Evolutionary conservation across 92 coral and sea anemone species (phyloP).

Genomic region (Nematostella vectensis): DNA sequence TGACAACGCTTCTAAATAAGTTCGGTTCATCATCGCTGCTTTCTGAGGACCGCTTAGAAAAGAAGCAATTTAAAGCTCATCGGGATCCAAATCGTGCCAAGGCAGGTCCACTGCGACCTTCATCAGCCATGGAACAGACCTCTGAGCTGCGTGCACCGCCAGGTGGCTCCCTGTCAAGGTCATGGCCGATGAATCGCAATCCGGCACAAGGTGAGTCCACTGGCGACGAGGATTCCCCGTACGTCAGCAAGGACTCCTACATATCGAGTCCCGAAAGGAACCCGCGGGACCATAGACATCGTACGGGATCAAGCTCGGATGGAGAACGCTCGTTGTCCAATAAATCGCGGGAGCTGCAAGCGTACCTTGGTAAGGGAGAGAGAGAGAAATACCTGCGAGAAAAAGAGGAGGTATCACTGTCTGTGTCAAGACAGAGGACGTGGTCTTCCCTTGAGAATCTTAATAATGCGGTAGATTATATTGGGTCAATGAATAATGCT

Average conservation of each 20-base stretch:
- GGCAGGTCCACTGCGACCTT: slow-evolving; percentile 53
- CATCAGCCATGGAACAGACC: slow-evolving; percentile 30
- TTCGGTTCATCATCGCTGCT: slow-evolving; percentile 66
- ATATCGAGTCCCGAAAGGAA: slow-evolving; percentile 17
- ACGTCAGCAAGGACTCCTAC: slow-evolving; percentile 7
- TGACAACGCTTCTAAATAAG: slow-evolving; percentile 58
- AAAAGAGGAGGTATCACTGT: background rate
- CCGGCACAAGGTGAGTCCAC: slow-evolving; percentile 13
- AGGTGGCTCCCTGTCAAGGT: slow-evolving; percentile 4
- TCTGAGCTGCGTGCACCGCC: background rate
- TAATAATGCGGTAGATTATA: background rate
- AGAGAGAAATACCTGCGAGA: slow-evolving; percentile 20
- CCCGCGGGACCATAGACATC: slow-evolving; percentile 3
- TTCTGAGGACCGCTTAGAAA: slow-evolving; percentile 58
- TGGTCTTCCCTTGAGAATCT: slow-evolving; percentile 43
- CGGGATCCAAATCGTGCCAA: slow-evolving; percentile 5
- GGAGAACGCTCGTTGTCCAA: slow-evolving; percentile 9
- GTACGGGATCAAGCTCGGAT: slow-evolving; percentile 11
- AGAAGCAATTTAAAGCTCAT: slow-evolving; percentile 39
- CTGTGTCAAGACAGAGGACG: background rate
- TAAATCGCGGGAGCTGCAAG: slow-evolving; percentile 15
- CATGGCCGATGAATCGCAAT: slow-evolving; percentile 12
- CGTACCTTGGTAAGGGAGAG: slow-evolving; percentile 29
- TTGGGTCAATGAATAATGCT: background rate
- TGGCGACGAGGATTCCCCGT: slow-evolving; percentile 14